Evolutionary conservation across 2,113 vertebrate species (phyloP).

Genomic region (Vicugna pacos): DNA sequence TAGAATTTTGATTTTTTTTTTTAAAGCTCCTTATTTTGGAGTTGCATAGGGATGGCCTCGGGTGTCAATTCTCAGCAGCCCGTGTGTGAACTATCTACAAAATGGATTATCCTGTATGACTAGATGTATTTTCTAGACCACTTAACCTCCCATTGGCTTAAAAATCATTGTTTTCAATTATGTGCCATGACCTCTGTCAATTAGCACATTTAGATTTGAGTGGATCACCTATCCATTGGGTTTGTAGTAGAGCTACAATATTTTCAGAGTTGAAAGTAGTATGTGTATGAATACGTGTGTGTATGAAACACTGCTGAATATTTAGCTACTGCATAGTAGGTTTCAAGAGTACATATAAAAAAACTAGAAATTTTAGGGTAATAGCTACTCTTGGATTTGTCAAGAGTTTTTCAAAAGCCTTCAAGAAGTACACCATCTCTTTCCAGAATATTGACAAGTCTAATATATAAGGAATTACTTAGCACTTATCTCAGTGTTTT

Average conservation of each 20-base stretch:
- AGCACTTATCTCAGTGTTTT: neutral
- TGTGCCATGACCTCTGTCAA: neutral
- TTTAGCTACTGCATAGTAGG: neutral
- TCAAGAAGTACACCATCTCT: neutral
- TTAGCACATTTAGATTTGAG: neutral
- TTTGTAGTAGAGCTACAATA: neutral
- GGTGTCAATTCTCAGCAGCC: neutral
- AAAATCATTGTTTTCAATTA: constrained; percentile 21
- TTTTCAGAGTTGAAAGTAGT: neutral
- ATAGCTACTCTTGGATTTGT: neutral
- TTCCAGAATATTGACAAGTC: neutral
- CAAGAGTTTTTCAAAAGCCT: neutral
- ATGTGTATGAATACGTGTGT: neutral
- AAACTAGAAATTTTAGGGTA: neutral
- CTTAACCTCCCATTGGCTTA: neutral
- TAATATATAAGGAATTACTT: neutral
- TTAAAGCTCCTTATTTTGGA: neutral
- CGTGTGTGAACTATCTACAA: neutral
- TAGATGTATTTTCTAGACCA: neutral
- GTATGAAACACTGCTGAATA: neutral
- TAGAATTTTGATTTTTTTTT: neutral
- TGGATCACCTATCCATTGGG: neutral
- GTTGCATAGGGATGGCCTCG: neutral
- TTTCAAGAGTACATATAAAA: neutral
- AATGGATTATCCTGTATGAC: neutral